phyloP scores from a whole-genome alignment of 2,797 vertebrate genomes.

The Sphenodon punctatus region DNA sequence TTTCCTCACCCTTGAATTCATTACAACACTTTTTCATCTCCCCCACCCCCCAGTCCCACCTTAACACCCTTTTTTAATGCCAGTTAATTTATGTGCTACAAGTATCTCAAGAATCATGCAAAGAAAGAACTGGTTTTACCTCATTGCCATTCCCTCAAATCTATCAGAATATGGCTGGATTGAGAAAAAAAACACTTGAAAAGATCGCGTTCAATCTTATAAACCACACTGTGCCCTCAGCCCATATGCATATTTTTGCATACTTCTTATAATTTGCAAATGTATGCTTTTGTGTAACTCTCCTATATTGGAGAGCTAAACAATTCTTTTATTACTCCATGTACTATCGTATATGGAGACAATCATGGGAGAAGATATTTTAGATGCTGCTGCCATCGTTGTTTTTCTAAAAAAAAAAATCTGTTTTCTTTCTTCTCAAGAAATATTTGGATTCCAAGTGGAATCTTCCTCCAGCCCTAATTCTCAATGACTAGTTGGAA shows the following conservation, averaged over 20 bases:
- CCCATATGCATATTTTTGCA: not conserved
- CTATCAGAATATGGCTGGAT: too few relatives aligned
- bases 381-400: not conserved
- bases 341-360: not conserved
- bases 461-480: not conserved
- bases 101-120: not conserved
- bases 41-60: too few relatives aligned
- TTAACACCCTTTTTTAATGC: not conserved
- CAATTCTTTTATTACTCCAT: not conserved
- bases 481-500: not conserved
- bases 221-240: not conserved
- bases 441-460: not conserved
- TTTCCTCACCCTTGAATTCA: not conserved
- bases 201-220: not conserved
- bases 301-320: not conserved
- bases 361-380: not conserved
- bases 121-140: not conserved
- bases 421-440: not conserved
- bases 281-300: not conserved
- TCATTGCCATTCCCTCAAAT: not conserved
- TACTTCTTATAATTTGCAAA: not conserved
- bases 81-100: not conserved
- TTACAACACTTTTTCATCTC: too few relatives aligned
- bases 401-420: not conserved
- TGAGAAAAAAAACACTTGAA: too few relatives aligned